These are phyloP conservation scores for Pimpla rufipes DNA, from an alignment of 2,888 invertebrate species.

Conservation along the genomic window DNA sequence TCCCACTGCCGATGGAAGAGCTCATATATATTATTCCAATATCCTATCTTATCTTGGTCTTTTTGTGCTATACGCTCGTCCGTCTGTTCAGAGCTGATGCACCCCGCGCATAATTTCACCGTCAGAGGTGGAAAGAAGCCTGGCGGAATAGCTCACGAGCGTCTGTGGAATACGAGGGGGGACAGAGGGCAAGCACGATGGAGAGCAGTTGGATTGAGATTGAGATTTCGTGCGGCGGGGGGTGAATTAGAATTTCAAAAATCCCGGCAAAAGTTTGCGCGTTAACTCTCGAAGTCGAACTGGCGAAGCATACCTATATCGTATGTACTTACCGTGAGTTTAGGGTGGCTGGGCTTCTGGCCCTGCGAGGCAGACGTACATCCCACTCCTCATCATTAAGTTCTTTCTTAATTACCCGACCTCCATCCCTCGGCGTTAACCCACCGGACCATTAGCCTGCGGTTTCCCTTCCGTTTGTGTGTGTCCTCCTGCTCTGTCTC, in stretches of 20 bases:
- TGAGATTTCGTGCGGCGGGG: slow-evolving; percentile 68
- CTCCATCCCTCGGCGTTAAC: slow-evolving; percentile 51
- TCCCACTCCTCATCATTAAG: slow-evolving; percentile 76
- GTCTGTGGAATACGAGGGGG: slow-evolving; percentile 26
- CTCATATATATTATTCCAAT: too few species aligned
- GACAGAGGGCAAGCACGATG: slow-evolving; percentile 48
- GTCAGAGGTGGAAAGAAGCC: slow-evolving; percentile 12
- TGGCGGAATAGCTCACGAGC: not conserved
- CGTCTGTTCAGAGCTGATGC: slow-evolving; percentile 13
- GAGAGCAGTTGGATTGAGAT: not conserved
- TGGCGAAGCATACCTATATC: slow-evolving; percentile 28
- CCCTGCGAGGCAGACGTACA: slow-evolving; percentile 56
- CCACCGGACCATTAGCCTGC: slow-evolving; percentile 45
- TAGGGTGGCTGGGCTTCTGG: slow-evolving; percentile 25
- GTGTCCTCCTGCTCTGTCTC: slow-evolving; percentile 31
- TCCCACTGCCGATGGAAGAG: too few species aligned
- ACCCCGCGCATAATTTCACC: slow-evolving; percentile 26
- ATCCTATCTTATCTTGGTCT: not conserved
- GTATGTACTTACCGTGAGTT: slow-evolving; percentile 6
- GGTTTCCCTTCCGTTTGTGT: slow-evolving; percentile 48
- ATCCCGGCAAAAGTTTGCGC: slow-evolving; percentile 73
- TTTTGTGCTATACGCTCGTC: not conserved
- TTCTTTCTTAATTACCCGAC: slow-evolving; percentile 77
- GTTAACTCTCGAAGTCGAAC: slow-evolving; percentile 68
- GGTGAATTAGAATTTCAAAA: slow-evolving; percentile 79